A percentile compares a stretch with the other conserved stretches of the same genome.
These are phyloP conservation scores for Temnothorax longispinosus DNA, from an alignment of 1,140 invertebrate genomes.

Conservation along the genomic window DNA sequence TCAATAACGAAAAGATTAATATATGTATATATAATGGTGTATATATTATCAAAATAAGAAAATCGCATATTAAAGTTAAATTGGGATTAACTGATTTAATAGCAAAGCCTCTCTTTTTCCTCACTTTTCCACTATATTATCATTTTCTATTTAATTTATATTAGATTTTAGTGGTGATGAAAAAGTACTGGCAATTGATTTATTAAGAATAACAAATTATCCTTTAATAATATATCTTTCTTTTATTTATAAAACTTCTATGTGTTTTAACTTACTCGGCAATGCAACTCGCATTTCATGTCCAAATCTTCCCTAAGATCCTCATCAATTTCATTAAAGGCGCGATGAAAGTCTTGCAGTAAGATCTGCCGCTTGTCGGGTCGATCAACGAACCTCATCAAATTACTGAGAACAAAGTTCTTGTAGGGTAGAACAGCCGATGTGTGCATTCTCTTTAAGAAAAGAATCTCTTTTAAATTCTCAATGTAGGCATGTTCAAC, in stretches of 20 bases:
- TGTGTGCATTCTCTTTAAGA: constrained; percentile 85
- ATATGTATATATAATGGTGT: neutral
- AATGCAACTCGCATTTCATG: constrained; percentile 83
- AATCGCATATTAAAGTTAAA: neutral
- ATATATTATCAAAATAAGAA: neutral
- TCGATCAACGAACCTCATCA: constrained; percentile 85
- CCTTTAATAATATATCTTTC: neutral
- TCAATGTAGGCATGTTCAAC: constrained; percentile 86
- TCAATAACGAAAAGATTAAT: neutral
- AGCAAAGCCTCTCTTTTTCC: neutral
- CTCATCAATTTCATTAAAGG: constrained; percentile 87
- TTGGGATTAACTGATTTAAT: neutral
- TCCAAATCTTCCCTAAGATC: constrained; percentile 86
- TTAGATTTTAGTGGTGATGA: neutral
- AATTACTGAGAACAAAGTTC: constrained; percentile 84
- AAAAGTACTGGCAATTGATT: neutral
- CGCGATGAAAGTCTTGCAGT: constrained; percentile 85
- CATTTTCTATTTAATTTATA: neutral
- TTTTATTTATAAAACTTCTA: neutral
- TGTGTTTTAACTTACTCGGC: constrained; percentile 63
- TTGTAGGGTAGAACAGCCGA: constrained; percentile 86
- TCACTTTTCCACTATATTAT: neutral
- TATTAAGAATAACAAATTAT: constrained; percentile 3
- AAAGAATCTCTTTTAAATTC: constrained; percentile 86
- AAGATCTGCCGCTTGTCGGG: constrained; percentile 86